phyloP scores from a whole-genome alignment of 2,888 invertebrate species.

The Odontomyia ornata region DNA sequence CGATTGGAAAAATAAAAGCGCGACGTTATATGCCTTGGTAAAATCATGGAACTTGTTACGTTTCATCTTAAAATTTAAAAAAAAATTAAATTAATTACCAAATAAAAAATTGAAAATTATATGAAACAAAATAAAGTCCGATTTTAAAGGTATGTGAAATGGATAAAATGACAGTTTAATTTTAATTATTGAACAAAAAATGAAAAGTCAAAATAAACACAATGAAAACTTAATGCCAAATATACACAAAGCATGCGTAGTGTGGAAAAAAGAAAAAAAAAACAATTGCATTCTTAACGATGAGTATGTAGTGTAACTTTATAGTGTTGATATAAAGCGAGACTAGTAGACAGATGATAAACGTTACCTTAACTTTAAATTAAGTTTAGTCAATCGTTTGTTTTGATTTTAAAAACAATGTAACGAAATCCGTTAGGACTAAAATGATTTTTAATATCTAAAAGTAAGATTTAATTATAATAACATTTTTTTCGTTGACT shows the following conservation, averaged over 20 bases:
- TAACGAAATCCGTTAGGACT: too few relatives aligned
- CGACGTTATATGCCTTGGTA: constrained; percentile 27
- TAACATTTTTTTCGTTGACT: too few relatives aligned
- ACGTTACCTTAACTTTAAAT: constrained; percentile 25
- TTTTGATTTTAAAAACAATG: not conserved
- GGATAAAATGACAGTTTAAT: not conserved
- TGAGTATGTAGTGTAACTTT: not conserved
- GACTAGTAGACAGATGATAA: not conserved
- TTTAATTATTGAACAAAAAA: constrained; percentile 4
- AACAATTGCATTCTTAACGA: not conserved
- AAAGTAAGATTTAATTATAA: too few relatives aligned
- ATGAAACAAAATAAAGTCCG: constrained; percentile 18
- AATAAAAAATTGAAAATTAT: not conserved
- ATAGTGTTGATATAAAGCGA: not conserved
- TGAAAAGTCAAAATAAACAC: constrained; percentile 5
- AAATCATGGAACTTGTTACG: not conserved
- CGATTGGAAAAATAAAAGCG: not conserved
- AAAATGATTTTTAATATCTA: too few relatives aligned
- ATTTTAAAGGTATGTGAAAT: not conserved
- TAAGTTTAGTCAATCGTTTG: constrained; percentile 15
- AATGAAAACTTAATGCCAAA: constrained; percentile 34
- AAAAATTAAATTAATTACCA: not conserved
- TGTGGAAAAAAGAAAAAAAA: not conserved
- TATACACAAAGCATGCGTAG: constrained; percentile 12
- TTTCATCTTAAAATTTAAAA: constrained; percentile 9